Percentiles rank a stretch among this genome's conserved stretches.
Evolutionary conservation across 1,140 invertebrate genomes (phyloP).

Genomic region (Drosophila biarmipes): DNA sequence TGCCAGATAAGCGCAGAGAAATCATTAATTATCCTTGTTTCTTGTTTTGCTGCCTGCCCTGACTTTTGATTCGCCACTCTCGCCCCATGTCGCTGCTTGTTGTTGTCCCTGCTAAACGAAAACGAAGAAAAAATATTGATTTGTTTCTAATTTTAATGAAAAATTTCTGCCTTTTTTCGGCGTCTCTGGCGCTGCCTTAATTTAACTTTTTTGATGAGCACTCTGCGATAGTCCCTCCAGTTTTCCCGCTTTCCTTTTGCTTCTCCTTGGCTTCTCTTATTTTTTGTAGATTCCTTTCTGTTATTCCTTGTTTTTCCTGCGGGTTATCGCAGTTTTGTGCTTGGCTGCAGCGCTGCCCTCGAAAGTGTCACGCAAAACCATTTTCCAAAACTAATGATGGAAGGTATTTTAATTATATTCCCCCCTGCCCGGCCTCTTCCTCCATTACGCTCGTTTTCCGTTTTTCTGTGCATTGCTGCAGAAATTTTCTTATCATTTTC

Average conservation of each 20-base stretch:
- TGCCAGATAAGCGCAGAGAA: conserved; percentile 77
- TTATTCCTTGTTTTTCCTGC: conserved; percentile 44
- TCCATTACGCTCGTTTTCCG: conserved; percentile 30
- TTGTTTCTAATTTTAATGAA: conserved; percentile 84
- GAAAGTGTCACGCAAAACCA: conserved; percentile 76
- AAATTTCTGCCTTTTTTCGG: conserved; percentile 62
- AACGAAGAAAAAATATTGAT: conserved; percentile 75
- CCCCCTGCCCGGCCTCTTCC: background rate
- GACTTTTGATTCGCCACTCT: conserved; percentile 67
- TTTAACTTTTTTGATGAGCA: conserved; percentile 81
- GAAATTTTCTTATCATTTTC: conserved; percentile 84
- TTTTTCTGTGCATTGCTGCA: conserved; percentile 75
- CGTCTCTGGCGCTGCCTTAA: conserved; percentile 52
- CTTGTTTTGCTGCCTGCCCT: conserved; percentile 72
- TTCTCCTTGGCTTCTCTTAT: conserved; percentile 1
- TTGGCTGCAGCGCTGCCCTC: conserved; percentile 65
- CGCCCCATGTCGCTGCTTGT: conserved; percentile 1
- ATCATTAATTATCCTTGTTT: conserved; percentile 84
- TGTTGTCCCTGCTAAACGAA: conserved; percentile 5
- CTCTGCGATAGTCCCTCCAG: conserved; percentile 60
- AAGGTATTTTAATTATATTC: conserved; percentile 84
- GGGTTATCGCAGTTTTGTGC: conserved; percentile 78
- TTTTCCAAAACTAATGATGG: conserved; percentile 78
- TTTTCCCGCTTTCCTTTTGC: conserved; percentile 27
- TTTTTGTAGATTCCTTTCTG: conserved; percentile 5